A percentile compares a stretch with the other conserved stretches of the same genome.
phyloP scores from a whole-genome alignment of 2,888 invertebrate species.

The Aphrophora alni region DNA sequence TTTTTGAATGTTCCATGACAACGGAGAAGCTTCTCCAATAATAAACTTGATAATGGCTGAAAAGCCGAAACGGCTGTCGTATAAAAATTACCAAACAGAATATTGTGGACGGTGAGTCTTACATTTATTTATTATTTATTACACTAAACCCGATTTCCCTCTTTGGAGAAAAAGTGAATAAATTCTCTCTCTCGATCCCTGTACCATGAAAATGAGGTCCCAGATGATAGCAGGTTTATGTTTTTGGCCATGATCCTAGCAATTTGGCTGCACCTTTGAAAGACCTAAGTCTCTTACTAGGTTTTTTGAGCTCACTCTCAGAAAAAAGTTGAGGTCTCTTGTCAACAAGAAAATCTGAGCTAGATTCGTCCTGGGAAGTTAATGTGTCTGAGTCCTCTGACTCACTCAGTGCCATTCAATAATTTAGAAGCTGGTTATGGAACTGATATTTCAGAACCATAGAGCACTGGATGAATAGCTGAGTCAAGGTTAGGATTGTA shows the following conservation, averaged over 20 bases:
- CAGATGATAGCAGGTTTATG: not conserved
- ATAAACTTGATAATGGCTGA: too few relatives aligned
- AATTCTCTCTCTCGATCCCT: too few relatives aligned
- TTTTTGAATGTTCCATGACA: too few relatives aligned
- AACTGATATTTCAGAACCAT: constrained; percentile 13
- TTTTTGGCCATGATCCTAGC: too few relatives aligned
- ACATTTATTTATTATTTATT: too few relatives aligned
- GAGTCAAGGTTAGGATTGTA: too few relatives aligned
- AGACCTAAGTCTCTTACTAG: not conserved
- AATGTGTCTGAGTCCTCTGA: not conserved
- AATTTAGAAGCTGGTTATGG: not conserved
- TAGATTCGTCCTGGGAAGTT: too few relatives aligned
- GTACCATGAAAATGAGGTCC: not conserved
- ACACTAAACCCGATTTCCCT: constrained; percentile 20
- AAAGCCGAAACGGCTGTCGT: too few relatives aligned
- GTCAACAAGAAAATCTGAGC: not conserved
- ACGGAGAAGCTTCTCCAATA: too few relatives aligned
- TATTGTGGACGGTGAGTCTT: too few relatives aligned
- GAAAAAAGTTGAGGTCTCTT: constrained; percentile 9
- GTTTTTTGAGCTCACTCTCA: constrained; percentile 7
- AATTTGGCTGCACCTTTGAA: not conserved
- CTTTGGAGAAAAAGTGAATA: constrained; percentile 6
- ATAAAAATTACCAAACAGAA: too few relatives aligned
- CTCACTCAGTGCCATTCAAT: not conserved
- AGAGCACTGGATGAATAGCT: constrained; percentile 8